Evolutionary conservation across 2,888 invertebrate species (phyloP).

Genomic region (Rotaria macrura): DNA sequence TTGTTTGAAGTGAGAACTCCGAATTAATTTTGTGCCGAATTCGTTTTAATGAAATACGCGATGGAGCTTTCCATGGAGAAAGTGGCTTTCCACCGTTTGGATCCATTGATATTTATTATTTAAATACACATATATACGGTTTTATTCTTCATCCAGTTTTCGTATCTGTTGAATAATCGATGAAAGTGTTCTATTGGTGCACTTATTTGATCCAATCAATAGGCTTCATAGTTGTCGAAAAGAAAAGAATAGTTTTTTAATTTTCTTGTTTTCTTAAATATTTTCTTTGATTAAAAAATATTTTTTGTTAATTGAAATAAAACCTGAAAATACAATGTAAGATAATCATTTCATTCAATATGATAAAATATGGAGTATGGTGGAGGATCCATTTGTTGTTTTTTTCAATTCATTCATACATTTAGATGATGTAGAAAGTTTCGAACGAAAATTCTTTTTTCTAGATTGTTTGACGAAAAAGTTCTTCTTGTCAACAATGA

Average conservation of each 20-base stretch:
- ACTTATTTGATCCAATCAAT: too few relatives aligned
- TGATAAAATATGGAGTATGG: not conserved
- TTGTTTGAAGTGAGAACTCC: not conserved
- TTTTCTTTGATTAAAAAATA: too few relatives aligned
- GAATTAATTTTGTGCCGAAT: not conserved
- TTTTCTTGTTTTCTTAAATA: too few relatives aligned
- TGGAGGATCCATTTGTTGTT: slow-evolving; percentile 2
- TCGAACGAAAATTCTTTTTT: not conserved
- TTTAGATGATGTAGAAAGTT: not conserved
- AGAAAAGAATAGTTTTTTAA: too few relatives aligned
- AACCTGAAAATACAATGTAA: too few relatives aligned
- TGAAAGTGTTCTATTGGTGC: too few relatives aligned
- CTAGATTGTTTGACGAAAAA: not conserved
- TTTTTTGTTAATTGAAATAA: too few relatives aligned
- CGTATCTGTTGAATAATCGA: too few relatives aligned
- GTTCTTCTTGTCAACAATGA: not conserved
- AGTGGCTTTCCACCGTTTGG: not conserved
- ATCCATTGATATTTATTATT: not conserved
- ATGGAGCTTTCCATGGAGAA: slow-evolving; percentile 17
- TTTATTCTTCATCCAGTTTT: too few relatives aligned
- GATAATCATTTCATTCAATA: not conserved
- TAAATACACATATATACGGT: too few relatives aligned
- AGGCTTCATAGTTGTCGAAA: too few relatives aligned
- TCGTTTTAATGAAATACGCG: not conserved
- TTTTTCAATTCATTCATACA: not conserved